These are phyloP conservation scores for Drosophila nigritarsus DNA, from an alignment of 2,888 invertebrate species.

Conservation along the genomic window DNA sequence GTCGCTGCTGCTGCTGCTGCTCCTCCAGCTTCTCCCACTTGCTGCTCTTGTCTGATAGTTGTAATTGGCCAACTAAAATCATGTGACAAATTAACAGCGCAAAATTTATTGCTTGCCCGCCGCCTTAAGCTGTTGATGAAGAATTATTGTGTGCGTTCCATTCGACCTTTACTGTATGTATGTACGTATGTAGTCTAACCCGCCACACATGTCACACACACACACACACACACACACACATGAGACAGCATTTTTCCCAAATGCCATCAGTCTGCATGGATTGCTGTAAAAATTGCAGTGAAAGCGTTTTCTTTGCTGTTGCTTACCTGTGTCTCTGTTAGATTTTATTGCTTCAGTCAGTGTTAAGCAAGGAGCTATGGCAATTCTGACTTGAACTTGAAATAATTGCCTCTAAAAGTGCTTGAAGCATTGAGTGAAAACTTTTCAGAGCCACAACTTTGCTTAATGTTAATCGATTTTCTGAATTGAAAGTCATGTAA, in stretches of 20 bases:
- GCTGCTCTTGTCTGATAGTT: slow-evolving; percentile 70
- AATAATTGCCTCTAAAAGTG: background rate
- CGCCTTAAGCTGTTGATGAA: slow-evolving; percentile 80
- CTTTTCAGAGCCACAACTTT: background rate
- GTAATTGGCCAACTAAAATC: slow-evolving; percentile 82
- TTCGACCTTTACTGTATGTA: slow-evolving; percentile 7
- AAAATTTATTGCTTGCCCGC: slow-evolving; percentile 81
- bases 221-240: background rate
- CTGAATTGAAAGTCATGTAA: background rate
- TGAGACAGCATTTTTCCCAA: slow-evolving; percentile 67
- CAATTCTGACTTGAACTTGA: background rate
- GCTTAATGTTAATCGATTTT: background rate
- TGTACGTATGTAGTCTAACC: slow-evolving; percentile 6
- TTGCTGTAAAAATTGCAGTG: slow-evolving; percentile 22
- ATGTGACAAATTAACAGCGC: slow-evolving; percentile 83
- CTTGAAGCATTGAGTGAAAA: background rate
- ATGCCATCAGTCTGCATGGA: slow-evolving; percentile 52
- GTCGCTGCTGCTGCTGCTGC: slow-evolving; percentile 39
- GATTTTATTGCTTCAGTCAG: background rate
- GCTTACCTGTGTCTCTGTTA: background rate
- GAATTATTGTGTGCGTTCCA: slow-evolving; percentile 72
- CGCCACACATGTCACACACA: slow-evolving; percentile 4
- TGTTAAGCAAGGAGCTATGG: background rate
- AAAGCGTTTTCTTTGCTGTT: slow-evolving; percentile 3
- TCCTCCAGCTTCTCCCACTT: slow-evolving; percentile 10